A percentile compares a stretch with the other conserved stretches of the same genome.
phyloP scores from a whole-genome alignment of 2,797 vertebrate species.

The Helarctos malayanus region DNA sequence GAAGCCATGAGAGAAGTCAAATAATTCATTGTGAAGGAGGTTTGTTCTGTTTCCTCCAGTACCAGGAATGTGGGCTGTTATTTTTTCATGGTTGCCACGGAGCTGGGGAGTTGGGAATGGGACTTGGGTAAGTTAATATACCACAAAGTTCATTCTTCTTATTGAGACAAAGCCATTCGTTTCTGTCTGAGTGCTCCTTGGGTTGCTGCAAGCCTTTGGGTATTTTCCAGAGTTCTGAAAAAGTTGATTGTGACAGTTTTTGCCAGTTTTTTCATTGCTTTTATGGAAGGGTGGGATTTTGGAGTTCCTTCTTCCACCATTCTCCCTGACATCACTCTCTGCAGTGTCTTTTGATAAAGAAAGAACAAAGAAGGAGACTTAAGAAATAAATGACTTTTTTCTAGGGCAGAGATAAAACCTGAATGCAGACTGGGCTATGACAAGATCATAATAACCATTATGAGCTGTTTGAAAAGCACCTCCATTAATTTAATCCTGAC shows the following conservation, averaged over 20 bases:
- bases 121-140: not conserved
- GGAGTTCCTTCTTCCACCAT: not conserved
- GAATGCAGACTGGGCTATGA: not conserved
- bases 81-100: not conserved
- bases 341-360: not conserved
- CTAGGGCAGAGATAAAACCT: not conserved
- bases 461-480: not conserved
- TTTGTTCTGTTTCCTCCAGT: not conserved
- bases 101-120: not conserved
- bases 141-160: not conserved
- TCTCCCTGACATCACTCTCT: not conserved
- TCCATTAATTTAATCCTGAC: not conserved
- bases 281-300: constrained; percentile 27
- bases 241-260: not conserved
- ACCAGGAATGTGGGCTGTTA: not conserved
- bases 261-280: constrained; percentile 29
- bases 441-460: not conserved
- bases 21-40: not conserved
- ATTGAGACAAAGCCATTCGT: not conserved
- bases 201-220: not conserved
- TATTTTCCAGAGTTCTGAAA: constrained; percentile 23
- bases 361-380: not conserved
- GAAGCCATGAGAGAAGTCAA: not conserved
- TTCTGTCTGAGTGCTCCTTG: not conserved
- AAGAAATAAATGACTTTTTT: not conserved